These are phyloP conservation scores for Corticium candelabrum DNA, from an alignment of 37 sponge, comb jelly and placozoan species.

Conservation along the genomic window DNA sequence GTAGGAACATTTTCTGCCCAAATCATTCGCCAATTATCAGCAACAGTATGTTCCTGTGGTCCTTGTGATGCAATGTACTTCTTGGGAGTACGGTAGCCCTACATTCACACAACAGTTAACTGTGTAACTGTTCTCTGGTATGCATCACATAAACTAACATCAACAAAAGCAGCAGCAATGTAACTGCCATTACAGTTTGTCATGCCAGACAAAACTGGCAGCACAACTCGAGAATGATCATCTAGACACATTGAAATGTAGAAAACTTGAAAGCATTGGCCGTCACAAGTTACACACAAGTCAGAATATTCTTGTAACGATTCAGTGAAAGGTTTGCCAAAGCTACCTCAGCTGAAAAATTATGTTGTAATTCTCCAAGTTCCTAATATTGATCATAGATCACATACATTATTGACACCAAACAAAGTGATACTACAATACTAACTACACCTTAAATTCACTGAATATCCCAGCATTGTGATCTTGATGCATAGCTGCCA, in stretches of 20 bases:
- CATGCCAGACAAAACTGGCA: conserved; percentile 1
- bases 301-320: conserved; percentile 25
- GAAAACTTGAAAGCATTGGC: not conserved
- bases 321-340: not conserved
- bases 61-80: conserved; percentile 79
- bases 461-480: conserved; percentile 53
- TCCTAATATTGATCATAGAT: no score
- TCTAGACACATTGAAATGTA: conserved; percentile 15
- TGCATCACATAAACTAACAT: not conserved
- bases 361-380: no score
- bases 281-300: conserved; percentile 18
- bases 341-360: conserved; percentile 5
- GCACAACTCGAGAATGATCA: conserved; percentile 35
- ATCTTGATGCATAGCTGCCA: conserved; percentile 41
- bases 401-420: no score
- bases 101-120: not conserved
- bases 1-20: conserved; percentile 41
- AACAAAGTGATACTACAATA: no score
- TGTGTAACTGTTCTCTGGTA: not conserved
- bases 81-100: conserved; percentile 5
- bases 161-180: conserved; percentile 1
- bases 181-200: not conserved
- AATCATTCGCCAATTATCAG: conserved; percentile 72
- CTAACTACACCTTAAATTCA: conserved; percentile 55
- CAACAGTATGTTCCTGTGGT: conserved; percentile 44